These are phyloP conservation scores for Corythaixoides concolor DNA, from an alignment of 2,113 vertebrate genomes.

Conservation along the genomic window DNA sequence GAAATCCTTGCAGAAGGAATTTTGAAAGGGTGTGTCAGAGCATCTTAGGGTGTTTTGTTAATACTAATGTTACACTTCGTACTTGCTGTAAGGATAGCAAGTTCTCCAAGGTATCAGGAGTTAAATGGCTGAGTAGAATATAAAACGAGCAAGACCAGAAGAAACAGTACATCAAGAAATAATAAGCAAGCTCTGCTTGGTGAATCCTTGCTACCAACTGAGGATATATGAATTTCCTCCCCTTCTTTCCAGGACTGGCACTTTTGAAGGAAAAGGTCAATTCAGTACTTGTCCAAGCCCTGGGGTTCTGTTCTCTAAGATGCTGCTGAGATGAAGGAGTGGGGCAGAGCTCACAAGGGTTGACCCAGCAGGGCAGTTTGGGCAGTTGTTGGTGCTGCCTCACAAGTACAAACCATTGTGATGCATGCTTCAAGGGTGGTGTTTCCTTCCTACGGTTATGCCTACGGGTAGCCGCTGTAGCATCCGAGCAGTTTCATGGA, in stretches of 20 bases:
- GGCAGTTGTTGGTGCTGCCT: background rate
- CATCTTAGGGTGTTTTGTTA: background rate
- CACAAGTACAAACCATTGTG: background rate
- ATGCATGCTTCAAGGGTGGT: background rate
- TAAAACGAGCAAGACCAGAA: background rate
- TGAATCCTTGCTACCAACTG: background rate
- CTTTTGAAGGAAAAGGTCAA: background rate
- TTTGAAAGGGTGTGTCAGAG: background rate
- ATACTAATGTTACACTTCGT: background rate
- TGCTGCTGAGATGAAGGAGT: background rate
- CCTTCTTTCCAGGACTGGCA: background rate
- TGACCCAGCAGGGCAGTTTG: background rate
- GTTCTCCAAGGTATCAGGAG: background rate
- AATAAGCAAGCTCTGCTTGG: background rate
- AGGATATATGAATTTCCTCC: background rate
- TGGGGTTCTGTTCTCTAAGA: background rate
- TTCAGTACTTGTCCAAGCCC: background rate
- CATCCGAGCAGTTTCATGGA: background rate
- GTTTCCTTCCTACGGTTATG: background rate
- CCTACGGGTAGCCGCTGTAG: fast-evolving
- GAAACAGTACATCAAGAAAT: background rate
- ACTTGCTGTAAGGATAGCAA: background rate
- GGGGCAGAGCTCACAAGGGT: background rate
- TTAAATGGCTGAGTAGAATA: background rate
- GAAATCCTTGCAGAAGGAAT: background rate